These are phyloP conservation scores for Aphelinus atriplicis DNA, from an alignment of 1,140 invertebrate species.

Conservation along the genomic window DNA sequence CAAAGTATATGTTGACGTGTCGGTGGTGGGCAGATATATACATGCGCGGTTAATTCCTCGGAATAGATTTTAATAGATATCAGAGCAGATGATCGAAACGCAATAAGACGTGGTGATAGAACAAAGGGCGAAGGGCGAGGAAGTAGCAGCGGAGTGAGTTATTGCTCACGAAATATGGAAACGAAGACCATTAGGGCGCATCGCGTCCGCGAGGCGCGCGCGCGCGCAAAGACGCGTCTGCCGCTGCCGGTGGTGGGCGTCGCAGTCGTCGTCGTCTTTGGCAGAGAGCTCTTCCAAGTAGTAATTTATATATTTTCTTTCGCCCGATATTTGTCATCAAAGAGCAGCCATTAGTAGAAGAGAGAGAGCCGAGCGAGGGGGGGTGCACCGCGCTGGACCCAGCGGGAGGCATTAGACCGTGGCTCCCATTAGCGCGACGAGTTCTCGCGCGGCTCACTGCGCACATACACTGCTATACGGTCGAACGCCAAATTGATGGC, in stretches of 20 bases:
- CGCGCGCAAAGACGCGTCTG: background rate
- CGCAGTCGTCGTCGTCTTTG: constrained; percentile 36
- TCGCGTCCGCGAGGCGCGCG: constrained; percentile 12
- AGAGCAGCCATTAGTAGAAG: constrained; percentile 64
- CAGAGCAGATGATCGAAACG: no score
- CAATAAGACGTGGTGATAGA: no score
- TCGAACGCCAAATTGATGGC: no score
- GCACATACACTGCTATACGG: no score
- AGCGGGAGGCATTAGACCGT: constrained; percentile 65
- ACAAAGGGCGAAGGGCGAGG: background rate
- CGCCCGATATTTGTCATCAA: constrained; percentile 66
- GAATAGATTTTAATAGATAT: no score
- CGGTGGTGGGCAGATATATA: no score
- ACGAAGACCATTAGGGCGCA: constrained; percentile 35
- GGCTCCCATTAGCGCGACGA: constrained; percentile 61
- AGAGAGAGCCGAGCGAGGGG: constrained; percentile 40
- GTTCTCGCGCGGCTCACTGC: constrained; percentile 39
- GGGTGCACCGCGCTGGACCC: constrained; percentile 54
- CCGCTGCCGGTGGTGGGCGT: constrained; percentile 13
- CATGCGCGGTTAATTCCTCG: no score
- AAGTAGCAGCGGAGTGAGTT: constrained; percentile 28
- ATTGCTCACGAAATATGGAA: constrained; percentile 35
- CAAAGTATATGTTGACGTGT: no score
- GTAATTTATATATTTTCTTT: constrained; percentile 67
- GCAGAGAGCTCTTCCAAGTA: constrained; percentile 48